Evolutionary conservation across 1,140 invertebrate species (phyloP), one percentile per base, ranked within the genome.

Genomic region (Lepeophtheirus salmonis): DNA sequence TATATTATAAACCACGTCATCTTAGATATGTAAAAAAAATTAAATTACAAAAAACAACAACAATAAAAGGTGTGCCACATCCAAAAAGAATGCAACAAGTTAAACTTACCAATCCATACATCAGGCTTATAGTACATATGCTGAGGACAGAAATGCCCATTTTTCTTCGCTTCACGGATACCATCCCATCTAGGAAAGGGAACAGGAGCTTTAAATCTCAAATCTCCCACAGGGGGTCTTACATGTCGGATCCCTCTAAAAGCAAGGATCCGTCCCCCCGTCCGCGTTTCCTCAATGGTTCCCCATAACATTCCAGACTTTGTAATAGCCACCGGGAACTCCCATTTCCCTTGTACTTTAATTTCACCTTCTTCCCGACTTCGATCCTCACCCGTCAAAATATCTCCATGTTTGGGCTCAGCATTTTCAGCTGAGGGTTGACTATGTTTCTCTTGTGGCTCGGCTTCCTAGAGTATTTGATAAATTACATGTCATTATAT

Each of bases 181-280:
- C 60, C 67, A 12, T 64, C 53, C 75, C 75, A 77, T 2, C 66
- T 56, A 20, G 60, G 50, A 16, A 61, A 41, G 54, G 70, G 69
- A 24, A 66, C 53, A 2, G 76, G 71, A 50, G 68, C 66, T 18
- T 65, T 66, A 63, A 77, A 77, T 3, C 76, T 65, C 6, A 73
- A 63, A 2, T 72, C 65, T 4, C 70, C 72, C 6, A 75, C 10
- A 0, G 76, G 76, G 0, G 76, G 75, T 61, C 73, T 69, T 2
- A 74, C 75, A 65, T 67, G 76, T 0, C 76, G 76, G 62, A 77
- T 74, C n/a, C 74, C 72, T 25, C 70, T 66, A 63, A 68, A 76
- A 3, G 68, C 67, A 17, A 48, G 17, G 10, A 63, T 64, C 14
- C 57, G 57, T 50, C 50, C 50, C 3, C 48, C 30, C 13, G 30